Base-by-base conservation (phyloP, 2,113 vertebrate genomes). In the Corythoichthys haematopterus region DNA sequence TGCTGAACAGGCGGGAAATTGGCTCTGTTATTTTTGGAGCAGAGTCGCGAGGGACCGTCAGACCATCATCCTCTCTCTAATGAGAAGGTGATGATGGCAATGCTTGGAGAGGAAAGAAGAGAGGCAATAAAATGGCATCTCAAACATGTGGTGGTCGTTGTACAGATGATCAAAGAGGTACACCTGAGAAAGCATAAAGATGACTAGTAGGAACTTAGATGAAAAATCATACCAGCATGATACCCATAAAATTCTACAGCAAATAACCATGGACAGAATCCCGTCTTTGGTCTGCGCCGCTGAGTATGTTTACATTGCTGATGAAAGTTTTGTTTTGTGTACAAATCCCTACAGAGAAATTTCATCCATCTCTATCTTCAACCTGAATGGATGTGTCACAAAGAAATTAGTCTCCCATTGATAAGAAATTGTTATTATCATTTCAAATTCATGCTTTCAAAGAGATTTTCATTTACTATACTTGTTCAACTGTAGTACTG, bases 11-110 rank as follows among this genome's bases (percentile, higher is more conserved):
- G 84, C 86, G 84, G 86, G 90, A 91, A 91, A 91, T 91, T 88
- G 87, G 86, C 84, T 84, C 80, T 80, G 91, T 91, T 92, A 91
- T 91, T 91, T 91, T 88, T 90, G 86, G 90, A 90, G 88, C 85
- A 58, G 75, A 88, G 86, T 85, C 83, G 84, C 68, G 64, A 71
- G 87, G 88, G 88, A 88, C 75, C 38, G 57, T 79, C 68, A 80
- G 80, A 88, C 86, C 85, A 85, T 88, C 87, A 83, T 85, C 80
- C 80, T 72, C 86, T 88, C 80, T 79, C 83, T 90, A 89, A 90
- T 89, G 81, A 88, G 87, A 82, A 85, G 85, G 85, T 83, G 88
- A 88, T 86, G 86, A 83, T 86, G 80, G 86, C 76, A 74, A 79
- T 87, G 83, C 83, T 28, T 28, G 20, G 20, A 28, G 20, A 28